phyloP scores from a whole-genome alignment of 1,140 invertebrate species.

The Drosophila bipectinata region DNA sequence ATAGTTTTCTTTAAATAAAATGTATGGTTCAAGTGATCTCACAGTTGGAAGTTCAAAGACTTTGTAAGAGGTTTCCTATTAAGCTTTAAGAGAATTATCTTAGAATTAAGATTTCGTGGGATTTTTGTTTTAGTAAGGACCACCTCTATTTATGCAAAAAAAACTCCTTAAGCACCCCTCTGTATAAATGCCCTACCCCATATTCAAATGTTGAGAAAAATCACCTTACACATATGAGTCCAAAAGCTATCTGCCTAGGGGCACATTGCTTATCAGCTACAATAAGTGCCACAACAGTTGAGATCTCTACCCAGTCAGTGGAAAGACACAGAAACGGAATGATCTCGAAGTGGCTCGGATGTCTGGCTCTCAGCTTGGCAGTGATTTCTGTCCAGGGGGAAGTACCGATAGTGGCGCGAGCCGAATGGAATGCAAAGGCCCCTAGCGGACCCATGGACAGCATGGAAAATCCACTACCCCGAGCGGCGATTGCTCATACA shows the following conservation, averaged over 20 bases:
- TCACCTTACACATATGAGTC: conserved; percentile 16
- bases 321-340: conserved; percentile 28
- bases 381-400: conserved; percentile 33
- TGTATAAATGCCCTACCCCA: neutral
- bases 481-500: conserved; percentile 86
- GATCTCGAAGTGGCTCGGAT: conserved; percentile 26
- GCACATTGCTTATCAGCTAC: conserved; percentile 51
- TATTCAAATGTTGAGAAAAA: conserved; percentile 22
- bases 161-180: neutral
- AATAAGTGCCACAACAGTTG: conserved; percentile 39
- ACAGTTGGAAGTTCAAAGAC: too few species aligned
- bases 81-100: too few species aligned
- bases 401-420: conserved; percentile 51
- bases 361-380: conserved; percentile 16
- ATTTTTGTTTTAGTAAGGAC: too few species aligned
- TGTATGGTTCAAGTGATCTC: too few species aligned
- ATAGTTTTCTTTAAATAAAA: too few species aligned
- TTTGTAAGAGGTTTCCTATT: too few species aligned
- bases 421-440: conserved; percentile 87
- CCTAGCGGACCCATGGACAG: conserved; percentile 77
- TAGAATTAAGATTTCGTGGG: too few species aligned
- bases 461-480: conserved; percentile 84
- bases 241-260: conserved; percentile 24
- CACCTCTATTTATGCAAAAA: too few species aligned
- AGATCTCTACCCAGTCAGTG: conserved; percentile 37